Base-by-base conservation (phyloP, 2,797 vertebrate genomes). In the Neosalanx taihuensis region DNA sequence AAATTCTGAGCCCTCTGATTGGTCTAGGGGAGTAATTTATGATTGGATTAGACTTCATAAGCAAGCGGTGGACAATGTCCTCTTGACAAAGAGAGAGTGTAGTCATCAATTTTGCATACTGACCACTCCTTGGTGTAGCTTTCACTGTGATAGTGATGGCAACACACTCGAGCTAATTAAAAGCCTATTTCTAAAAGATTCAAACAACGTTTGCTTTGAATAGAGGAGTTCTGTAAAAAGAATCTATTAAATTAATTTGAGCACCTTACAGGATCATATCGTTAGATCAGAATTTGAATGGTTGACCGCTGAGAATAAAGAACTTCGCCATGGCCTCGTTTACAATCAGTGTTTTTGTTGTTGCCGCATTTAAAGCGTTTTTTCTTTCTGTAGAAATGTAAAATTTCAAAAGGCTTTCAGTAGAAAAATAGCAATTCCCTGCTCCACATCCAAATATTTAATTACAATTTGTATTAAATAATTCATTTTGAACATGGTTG, bases 21-120 rank as follows among this genome's bases (percentile, higher is more conserved):
- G 95, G 95, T 89, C 84, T 90, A 79, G 77, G 79, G 83, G 87
- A 77, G 90, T 92, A 92, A 91, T 90, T 90, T 94, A 92, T 94
- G 94, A 95, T 93, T 95, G 93, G 94, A 94, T 93, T 92, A 93
- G 88, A 91, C 92, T 90, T 90, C 89, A 92, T 90, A 92, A 94
- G 92, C 85, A 92, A 87, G 86, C 85, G 74, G 79, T 75, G 82
- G 90, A 93, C 91, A 93, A 92, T 89, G 89, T 86, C 76, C 80
- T 61, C 79, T 81, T 86, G 81, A 93, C 91, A 92, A 92, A 93
- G 89, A 83, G 86, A 79, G 86, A 79, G 80, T 84, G 88, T 79
- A 85, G 86, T 86, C 91, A 91, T 92, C 89, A 91, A 76, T 90
- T 92, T 90, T 91, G 91, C 89, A 85, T 89, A 91, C 87, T 89